A percentile compares a stretch with the other conserved stretches of the same genome.
These are phyloP conservation scores for Myiagra hebetior DNA, from an alignment of 2,113 vertebrate genomes.

Conservation along the genomic window DNA sequence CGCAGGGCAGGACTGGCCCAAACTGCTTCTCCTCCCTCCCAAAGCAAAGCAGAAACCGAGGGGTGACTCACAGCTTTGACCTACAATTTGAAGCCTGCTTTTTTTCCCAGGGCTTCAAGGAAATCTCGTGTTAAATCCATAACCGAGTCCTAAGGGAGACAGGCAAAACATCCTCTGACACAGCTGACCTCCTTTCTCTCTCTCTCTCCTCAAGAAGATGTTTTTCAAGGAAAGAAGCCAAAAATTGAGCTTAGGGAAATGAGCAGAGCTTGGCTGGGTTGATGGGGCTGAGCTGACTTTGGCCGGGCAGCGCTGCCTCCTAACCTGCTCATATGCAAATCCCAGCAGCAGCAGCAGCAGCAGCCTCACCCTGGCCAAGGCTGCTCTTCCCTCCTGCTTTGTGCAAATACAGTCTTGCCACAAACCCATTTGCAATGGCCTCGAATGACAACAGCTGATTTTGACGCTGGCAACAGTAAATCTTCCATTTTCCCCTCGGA, in stretches of 20 bases:
- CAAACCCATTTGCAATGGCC: slow-evolving; percentile 45
- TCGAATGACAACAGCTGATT: slow-evolving; percentile 30
- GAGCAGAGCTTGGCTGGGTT: neutral
- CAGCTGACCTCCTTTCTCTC: slow-evolving; percentile 36
- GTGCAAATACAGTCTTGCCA: neutral
- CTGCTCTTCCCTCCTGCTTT: neutral
- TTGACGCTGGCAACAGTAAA: neutral
- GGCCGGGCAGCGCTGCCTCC: neutral
- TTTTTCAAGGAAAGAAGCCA: slow-evolving; percentile 56
- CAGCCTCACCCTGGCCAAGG: neutral
- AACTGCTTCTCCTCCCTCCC: neutral
- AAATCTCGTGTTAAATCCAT: slow-evolving; percentile 59
- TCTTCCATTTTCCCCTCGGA: neutral
- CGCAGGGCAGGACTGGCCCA: neutral
- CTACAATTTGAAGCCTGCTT: slow-evolving; percentile 31
- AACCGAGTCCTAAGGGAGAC: slow-evolving; percentile 24
- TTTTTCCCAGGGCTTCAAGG: slow-evolving; percentile 59
- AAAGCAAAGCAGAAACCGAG: neutral
- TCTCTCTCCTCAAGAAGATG: neutral
- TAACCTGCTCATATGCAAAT: slow-evolving; percentile 17
- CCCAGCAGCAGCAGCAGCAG: neutral
- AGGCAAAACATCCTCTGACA: slow-evolving; percentile 62
- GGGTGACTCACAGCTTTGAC: slow-evolving; percentile 44
- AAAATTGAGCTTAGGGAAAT: slow-evolving; percentile 14
- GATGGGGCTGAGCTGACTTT: neutral